Evolutionary conservation across 2,113 vertebrate species (phyloP).

Genomic region (Microtus ochrogaster): DNA sequence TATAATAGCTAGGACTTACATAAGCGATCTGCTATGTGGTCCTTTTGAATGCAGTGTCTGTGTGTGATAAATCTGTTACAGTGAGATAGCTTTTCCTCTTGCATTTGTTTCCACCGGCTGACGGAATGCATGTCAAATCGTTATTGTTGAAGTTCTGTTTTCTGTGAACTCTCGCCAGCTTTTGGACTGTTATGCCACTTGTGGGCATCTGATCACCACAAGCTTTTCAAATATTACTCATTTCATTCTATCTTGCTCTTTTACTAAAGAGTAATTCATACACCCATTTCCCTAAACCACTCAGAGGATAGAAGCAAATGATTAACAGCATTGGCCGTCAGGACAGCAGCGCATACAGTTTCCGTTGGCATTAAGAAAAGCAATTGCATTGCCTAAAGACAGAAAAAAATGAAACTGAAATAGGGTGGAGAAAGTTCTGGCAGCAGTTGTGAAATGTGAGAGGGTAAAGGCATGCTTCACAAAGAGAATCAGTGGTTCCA

Average conservation of each 20-base stretch:
- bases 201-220: background rate
- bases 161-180: background rate
- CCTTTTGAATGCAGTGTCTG: background rate
- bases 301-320: background rate
- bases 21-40: background rate
- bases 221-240: background rate
- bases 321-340: background rate
- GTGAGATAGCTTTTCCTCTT: background rate
- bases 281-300: background rate
- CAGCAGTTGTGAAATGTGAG: background rate
- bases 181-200: background rate
- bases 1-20: background rate
- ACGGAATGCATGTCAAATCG: background rate
- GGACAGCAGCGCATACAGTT: background rate
- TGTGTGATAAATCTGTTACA: background rate
- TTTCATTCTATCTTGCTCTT: slow-evolving; percentile 16
- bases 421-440: background rate
- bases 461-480: accelerated
- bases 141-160: background rate
- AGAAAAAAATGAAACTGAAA: background rate
- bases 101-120: background rate
- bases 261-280: background rate
- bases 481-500: background rate
- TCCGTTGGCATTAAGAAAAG: background rate
- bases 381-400: background rate